phyloP scores from a whole-genome alignment of 2,113 vertebrate species.

The Ifrita kowaldi region DNA sequence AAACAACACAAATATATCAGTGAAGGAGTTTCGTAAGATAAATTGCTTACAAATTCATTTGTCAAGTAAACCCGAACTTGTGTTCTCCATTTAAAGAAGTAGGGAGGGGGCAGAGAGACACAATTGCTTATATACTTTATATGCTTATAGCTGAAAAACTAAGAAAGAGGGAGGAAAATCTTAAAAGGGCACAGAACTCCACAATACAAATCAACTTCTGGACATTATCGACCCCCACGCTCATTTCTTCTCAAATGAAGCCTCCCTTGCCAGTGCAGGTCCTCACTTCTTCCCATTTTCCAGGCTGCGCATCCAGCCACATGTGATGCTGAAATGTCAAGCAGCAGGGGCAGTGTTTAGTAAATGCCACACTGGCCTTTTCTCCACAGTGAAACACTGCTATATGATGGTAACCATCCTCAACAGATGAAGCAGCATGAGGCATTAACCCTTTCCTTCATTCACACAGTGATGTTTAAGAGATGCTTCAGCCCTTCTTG shows the following conservation, averaged over 20 bases:
- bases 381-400: not conserved
- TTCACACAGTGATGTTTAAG: not conserved
- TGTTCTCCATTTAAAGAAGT: not conserved
- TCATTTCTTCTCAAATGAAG: not conserved
- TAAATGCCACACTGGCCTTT: slow-evolving; percentile 46
- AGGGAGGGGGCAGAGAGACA: not conserved
- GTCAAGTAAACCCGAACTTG: not conserved
- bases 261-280: accelerated
- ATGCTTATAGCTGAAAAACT: not conserved
- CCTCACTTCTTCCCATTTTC: not conserved
- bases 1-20: not conserved
- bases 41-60: not conserved
- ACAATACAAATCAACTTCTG: not conserved
- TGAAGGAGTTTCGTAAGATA: not conserved
- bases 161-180: not conserved
- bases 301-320: not conserved
- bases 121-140: not conserved
- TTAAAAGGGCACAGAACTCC: not conserved
- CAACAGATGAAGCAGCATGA: not conserved
- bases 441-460: not conserved
- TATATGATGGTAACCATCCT: not conserved
- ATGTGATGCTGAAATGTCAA: not conserved
- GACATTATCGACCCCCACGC: not conserved
- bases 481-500: not conserved
- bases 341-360: not conserved